Percentiles rank a stretch among this genome's conserved stretches.
Evolutionary conservation across 2,797 vertebrate species (phyloP).

Genomic region (Typhlichthys subterraneus): DNA sequence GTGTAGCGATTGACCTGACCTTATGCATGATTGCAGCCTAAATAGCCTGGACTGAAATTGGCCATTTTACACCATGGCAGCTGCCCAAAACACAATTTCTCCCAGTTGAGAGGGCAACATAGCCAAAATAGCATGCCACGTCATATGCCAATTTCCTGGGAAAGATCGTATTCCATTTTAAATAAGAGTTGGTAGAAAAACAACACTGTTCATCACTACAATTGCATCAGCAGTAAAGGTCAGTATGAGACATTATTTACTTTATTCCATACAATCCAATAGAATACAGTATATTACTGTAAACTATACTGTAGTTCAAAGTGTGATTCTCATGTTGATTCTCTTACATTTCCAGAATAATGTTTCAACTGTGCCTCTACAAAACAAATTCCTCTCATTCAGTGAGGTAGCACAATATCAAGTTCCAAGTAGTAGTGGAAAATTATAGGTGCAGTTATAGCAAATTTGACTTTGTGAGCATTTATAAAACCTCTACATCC

Average conservation of each 20-base stretch:
- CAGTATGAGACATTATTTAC: slow-evolving; percentile 37
- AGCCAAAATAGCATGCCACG: slow-evolving; percentile 58
- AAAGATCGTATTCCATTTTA: slow-evolving; percentile 54
- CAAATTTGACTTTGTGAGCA: slow-evolving; percentile 3
- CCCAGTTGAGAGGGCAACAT: slow-evolving; percentile 66
- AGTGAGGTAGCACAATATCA: not conserved
- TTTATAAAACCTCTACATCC: too few species aligned
- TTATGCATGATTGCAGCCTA: slow-evolving; percentile 79
- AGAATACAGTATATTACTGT: too few species aligned
- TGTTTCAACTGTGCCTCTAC: not conserved
- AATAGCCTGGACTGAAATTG: slow-evolving; percentile 77
- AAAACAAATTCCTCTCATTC: slow-evolving; percentile 2
- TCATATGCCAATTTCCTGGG: slow-evolving; percentile 68
- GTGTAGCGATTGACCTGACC: slow-evolving; percentile 75
- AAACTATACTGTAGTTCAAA: not conserved
- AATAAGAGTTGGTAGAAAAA: slow-evolving; percentile 43
- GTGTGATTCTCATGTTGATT: not conserved
- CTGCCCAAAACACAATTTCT: slow-evolving; percentile 77
- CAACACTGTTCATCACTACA: slow-evolving; percentile 48
- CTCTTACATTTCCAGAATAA: slow-evolving; percentile 1
- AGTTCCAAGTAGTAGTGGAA: slow-evolving; percentile 2
- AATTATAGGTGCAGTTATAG: not conserved
- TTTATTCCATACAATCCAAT: not conserved
- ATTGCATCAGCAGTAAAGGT: slow-evolving; percentile 34
- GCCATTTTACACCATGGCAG: slow-evolving; percentile 85